A percentile compares a stretch with the other conserved stretches of the same genome.
Evolutionary conservation across 2,113 vertebrate genomes (phyloP).

Genomic region (Chrysemys picta): DNA sequence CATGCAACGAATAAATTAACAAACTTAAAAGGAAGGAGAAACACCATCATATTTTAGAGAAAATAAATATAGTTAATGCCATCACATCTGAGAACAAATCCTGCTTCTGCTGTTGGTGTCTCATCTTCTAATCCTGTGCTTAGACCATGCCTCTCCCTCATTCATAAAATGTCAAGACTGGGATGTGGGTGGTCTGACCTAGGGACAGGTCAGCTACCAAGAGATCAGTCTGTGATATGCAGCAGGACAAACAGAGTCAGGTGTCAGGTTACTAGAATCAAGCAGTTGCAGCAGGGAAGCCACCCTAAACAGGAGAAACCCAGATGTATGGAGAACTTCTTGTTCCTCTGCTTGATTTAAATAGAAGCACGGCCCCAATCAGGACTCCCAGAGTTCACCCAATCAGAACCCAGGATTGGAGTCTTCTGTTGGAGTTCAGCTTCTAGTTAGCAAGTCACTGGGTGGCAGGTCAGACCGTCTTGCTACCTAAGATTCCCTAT

Average conservation of each 20-base stretch:
- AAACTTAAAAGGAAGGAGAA: background rate
- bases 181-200: background rate
- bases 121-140: background rate
- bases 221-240: background rate
- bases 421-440: background rate
- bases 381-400: background rate
- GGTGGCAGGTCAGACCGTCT: background rate
- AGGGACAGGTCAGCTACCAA: background rate
- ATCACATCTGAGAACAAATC: background rate
- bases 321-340: background rate
- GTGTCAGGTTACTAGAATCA: background rate
- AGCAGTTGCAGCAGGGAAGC: background rate
- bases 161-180: background rate
- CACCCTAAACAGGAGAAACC: background rate
- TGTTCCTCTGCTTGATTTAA: background rate
- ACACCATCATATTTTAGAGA: background rate
- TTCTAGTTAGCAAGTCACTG: background rate
- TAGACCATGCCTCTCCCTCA: background rate
- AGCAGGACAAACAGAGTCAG: too few relatives aligned
- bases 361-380: background rate
- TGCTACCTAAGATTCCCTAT: background rate
- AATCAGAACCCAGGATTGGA: background rate
- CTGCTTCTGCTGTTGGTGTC: background rate
- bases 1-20: background rate
- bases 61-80: background rate